These are phyloP conservation scores for Actinopyga echinites DNA, from an alignment of 53 echinoderm and acorn worm species.

Conservation along the genomic window DNA sequence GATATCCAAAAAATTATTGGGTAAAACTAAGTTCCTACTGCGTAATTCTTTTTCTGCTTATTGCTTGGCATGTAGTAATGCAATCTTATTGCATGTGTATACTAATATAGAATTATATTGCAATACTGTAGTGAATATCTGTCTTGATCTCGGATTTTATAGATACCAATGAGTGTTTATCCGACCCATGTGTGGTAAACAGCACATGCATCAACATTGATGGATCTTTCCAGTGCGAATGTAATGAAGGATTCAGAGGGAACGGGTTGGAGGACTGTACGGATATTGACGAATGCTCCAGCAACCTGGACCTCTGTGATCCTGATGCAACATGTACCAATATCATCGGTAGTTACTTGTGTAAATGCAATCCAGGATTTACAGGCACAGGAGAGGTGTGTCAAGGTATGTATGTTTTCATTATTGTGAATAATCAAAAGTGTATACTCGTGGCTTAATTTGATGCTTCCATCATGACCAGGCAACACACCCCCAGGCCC, in stretches of 20 bases:
- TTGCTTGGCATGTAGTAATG: too few species aligned
- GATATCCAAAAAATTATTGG: too few species aligned
- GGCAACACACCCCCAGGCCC: too few species aligned
- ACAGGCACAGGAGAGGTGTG: neutral
- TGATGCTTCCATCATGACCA: too few species aligned
- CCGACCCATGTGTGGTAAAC: neutral
- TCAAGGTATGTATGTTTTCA: neutral
- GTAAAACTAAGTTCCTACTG: too few species aligned
- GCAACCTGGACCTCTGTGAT: conserved; percentile 50
- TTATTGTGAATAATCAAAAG: neutral
- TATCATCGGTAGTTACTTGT: conserved; percentile 64
- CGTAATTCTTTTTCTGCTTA: too few species aligned
- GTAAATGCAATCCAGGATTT: conserved; percentile 34
- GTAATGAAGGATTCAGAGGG: neutral
- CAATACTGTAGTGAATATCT: too few species aligned
- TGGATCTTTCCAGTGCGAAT: conserved; percentile 11
- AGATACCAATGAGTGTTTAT: conserved; percentile 58
- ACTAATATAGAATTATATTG: too few species aligned
- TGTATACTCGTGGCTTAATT: neutral
- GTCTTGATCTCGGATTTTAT: neutral
- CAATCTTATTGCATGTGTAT: too few species aligned
- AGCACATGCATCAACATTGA: neutral
- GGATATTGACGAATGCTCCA: conserved; percentile 9
- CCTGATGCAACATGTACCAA: conserved; percentile 62
- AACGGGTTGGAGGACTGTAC: neutral